Evolutionary conservation across 2,113 vertebrate genomes (phyloP).

Genomic region (Erythrocercus mccallii): DNA sequence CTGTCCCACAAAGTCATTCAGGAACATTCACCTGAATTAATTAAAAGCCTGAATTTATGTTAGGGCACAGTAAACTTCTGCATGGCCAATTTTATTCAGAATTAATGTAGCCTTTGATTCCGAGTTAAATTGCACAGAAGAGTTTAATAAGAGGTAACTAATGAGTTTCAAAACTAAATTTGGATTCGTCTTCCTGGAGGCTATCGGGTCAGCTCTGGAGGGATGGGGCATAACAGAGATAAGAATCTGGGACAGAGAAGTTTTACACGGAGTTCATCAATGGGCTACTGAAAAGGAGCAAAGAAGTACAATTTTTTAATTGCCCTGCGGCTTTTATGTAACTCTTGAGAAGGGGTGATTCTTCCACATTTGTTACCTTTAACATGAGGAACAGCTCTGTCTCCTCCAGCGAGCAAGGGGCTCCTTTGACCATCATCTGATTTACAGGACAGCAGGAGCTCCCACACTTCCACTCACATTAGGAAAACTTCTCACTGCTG

Average conservation of each 20-base stretch:
- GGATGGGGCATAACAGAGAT: neutral
- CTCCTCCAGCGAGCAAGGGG: neutral
- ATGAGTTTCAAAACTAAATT: constrained; percentile 26
- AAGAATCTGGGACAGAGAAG: neutral
- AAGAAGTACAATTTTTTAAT: neutral
- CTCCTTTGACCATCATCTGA: neutral
- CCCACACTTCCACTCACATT: neutral
- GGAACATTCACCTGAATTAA: neutral
- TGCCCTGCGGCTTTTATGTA: neutral
- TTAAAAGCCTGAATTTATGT: neutral
- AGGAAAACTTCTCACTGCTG: neutral
- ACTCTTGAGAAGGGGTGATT: neutral
- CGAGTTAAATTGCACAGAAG: neutral
- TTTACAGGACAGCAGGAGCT: neutral
- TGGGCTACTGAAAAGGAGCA: neutral
- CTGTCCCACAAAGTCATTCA: neutral
- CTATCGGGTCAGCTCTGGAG: fast-evolving
- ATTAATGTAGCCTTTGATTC: constrained; percentile 31
- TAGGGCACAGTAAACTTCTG: constrained; percentile 17
- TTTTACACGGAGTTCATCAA: neutral
- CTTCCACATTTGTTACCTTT: neutral
- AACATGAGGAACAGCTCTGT: neutral
- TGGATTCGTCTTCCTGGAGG: neutral
- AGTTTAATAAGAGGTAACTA: constrained; percentile 39
- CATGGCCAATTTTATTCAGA: constrained; percentile 10